Conservation (phyloP, 2,888 invertebrate genomes). For the Dryobotodes eremita region DNA sequence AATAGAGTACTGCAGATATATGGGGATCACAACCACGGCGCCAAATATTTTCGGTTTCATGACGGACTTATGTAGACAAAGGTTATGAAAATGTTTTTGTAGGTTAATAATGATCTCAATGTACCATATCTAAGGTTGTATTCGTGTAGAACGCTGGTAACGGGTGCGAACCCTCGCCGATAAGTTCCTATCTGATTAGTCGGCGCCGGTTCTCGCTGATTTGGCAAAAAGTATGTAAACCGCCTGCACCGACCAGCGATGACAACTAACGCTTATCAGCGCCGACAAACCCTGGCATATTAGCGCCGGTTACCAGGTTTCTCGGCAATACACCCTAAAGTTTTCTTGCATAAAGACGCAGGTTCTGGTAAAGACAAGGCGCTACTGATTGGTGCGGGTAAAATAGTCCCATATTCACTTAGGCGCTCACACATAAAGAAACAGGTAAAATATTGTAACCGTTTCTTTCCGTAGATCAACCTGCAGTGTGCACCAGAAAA, state of each 20-base stretch:
- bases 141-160: not conserved
- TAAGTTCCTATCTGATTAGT: not conserved
- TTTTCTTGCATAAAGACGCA: not conserved
- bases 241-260: not conserved
- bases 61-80: slow-evolving; percentile 5
- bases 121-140: not conserved
- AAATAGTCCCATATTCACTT: not conserved
- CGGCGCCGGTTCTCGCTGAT: not conserved
- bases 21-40: slow-evolving; percentile 52
- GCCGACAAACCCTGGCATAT: no score
- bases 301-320: no score
- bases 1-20: slow-evolving; percentile 47
- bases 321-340: not conserved
- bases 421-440: not conserved
- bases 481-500: not conserved
- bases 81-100: not conserved
- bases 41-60: slow-evolving; percentile 18
- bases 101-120: slow-evolving; percentile 6
- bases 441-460: not conserved
- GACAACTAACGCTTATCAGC: no score
- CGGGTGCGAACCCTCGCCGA: not conserved
- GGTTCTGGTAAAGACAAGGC: not conserved
- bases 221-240: not conserved
- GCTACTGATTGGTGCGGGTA: not conserved
- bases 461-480: not conserved